A percentile compares a stretch with the other conserved stretches of the same genome.
phyloP scores from a whole-genome alignment of 2,113 vertebrate genomes.

The Dinomys branickii region DNA sequence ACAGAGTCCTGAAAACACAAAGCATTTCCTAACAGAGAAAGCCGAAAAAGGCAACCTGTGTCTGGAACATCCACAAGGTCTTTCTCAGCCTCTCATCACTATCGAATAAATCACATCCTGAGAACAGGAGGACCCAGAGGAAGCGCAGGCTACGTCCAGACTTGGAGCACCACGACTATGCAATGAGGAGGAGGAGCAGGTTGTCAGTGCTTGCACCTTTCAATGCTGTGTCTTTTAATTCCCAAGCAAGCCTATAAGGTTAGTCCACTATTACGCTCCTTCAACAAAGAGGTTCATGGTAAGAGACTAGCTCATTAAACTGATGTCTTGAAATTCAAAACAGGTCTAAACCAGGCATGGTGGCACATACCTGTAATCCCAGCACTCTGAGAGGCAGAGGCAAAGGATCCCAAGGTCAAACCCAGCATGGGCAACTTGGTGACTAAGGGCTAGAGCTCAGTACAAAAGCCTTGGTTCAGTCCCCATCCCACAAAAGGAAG shows the following conservation, averaged over 20 bases:
- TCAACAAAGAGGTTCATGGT: neutral
- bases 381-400: neutral
- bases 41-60: slow-evolving; percentile 27
- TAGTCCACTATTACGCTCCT: neutral
- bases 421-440: neutral
- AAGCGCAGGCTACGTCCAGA: neutral
- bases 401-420: neutral
- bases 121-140: neutral
- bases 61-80: neutral
- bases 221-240: neutral
- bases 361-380: neutral
- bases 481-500: neutral
- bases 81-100: neutral
- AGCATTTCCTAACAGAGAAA: slow-evolving; percentile 52
- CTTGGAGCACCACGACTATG: neutral
- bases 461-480: neutral
- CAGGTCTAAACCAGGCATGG: neutral
- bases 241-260: neutral
- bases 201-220: neutral
- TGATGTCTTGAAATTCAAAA: neutral
- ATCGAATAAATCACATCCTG: neutral
- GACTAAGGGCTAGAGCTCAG: neutral
- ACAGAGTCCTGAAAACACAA: slow-evolving; percentile 59
- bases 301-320: neutral
- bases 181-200: neutral